Evolutionary conservation across 2,888 invertebrate species (phyloP).

Genomic region (Lumbricus terrestris): DNA sequence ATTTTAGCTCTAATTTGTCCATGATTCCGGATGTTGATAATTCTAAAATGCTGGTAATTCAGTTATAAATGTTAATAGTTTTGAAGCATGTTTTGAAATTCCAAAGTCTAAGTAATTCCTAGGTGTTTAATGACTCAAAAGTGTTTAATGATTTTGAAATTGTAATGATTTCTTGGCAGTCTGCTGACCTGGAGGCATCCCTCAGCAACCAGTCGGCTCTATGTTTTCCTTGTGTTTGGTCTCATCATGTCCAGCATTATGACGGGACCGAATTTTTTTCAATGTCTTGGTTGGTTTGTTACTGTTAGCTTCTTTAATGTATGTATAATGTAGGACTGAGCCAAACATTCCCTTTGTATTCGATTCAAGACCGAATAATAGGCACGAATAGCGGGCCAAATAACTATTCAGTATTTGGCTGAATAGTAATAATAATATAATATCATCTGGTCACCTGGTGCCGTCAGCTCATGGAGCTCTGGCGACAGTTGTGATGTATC

Average conservation of each 20-base stretch:
- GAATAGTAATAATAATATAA: too few relatives aligned
- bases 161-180: conserved; percentile 43
- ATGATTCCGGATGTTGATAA: background rate
- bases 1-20: background rate
- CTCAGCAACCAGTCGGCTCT: conserved; percentile 52
- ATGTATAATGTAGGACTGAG: too few relatives aligned
- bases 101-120: background rate
- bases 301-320: background rate
- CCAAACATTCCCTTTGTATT: too few relatives aligned
- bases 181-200: conserved; percentile 58
- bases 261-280: conserved; percentile 49
- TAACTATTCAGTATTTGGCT: too few relatives aligned
- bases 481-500: too few relatives aligned
- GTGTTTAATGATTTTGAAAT: background rate
- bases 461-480: too few relatives aligned
- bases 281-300: conserved; percentile 18
- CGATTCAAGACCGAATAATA: too few relatives aligned
- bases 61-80: background rate
- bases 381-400: too few relatives aligned
- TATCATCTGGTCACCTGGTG: too few relatives aligned
- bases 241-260: conserved; percentile 51
- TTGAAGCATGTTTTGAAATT: background rate
- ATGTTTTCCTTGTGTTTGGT: conserved; percentile 48
- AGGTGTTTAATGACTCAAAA: background rate
- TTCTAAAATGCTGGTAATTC: background rate